Conservation (phyloP, 1,140 invertebrate species). For the Drosophila arizonae region DNA sequence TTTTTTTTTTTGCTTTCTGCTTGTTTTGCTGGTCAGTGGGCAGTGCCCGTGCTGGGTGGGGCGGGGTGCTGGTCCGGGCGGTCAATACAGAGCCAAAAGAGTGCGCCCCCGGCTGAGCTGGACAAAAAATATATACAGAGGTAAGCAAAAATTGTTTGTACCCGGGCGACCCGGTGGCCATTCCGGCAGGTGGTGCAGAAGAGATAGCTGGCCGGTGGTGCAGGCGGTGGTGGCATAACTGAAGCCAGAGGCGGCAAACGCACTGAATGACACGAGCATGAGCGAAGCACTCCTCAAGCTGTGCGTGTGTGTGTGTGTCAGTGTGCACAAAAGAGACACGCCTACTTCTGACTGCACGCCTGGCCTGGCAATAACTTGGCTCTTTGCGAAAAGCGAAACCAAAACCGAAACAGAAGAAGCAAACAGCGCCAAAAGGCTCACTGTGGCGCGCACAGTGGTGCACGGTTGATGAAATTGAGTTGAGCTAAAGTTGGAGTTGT, state of each 20-base stretch:
- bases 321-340: not conserved
- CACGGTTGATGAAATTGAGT: not conserved
- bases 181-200: conserved; percentile 14
- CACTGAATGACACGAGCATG: conserved; percentile 17
- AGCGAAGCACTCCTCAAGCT: conserved; percentile 4
- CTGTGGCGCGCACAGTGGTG: not conserved
- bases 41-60: not conserved
- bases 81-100: not conserved
- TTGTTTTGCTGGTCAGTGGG: conserved; percentile 7
- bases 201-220: not conserved
- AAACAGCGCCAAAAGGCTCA: not conserved
- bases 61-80: not conserved
- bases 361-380: conserved; percentile 4
- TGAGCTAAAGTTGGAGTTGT: not conserved
- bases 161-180: conserved; percentile 15
- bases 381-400: not conserved
- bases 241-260: conserved; percentile 2
- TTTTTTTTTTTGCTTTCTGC: not conserved
- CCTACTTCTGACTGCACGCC: not conserved
- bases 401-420: not conserved
- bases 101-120: conserved; percentile 4
- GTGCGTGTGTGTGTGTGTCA: not conserved
- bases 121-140: conserved; percentile 26
- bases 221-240: not conserved
- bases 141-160: conserved; percentile 43